phyloP scores from a whole-genome alignment of 1,140 invertebrate species.

The Caenorhabditis tropicalis region DNA sequence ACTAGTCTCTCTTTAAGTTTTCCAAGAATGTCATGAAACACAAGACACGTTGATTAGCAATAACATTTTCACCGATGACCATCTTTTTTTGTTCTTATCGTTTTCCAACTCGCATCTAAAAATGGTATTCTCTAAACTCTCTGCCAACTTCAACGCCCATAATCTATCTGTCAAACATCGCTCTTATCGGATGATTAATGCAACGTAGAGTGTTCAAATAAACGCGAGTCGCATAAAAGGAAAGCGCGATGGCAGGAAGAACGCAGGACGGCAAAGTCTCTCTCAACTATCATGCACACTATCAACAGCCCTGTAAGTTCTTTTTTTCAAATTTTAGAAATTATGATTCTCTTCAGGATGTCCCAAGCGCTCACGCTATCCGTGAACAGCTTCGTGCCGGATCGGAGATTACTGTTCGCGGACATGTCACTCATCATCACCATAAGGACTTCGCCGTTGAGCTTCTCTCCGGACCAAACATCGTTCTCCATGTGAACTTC shows the following conservation, averaged over 20 bases:
- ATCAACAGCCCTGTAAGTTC: constrained; percentile 44
- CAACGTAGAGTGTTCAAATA: constrained; percentile 34
- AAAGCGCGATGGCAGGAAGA: background rate
- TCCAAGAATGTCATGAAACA: background rate
- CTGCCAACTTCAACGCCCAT: background rate
- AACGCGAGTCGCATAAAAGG: constrained; percentile 20
- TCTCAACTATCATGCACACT: constrained; percentile 37
- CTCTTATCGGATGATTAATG: constrained; percentile 36
- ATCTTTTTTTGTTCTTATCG: constrained; percentile 3
- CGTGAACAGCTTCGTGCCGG: constrained; percentile 45
- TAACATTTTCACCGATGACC: background rate
- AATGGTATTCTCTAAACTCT: background rate
- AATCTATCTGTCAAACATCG: constrained; percentile 42
- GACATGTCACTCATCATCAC: constrained; percentile 46
- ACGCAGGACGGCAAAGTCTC: constrained; percentile 13
- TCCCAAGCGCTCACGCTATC: constrained; percentile 47
- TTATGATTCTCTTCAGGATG: background rate
- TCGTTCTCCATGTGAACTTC: constrained; percentile 55
- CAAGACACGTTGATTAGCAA: background rate
- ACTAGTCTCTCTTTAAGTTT: background rate
- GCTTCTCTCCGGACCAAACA: constrained; percentile 53
- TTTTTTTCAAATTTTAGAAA: background rate
- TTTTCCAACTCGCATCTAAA: background rate
- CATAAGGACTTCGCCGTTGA: constrained; percentile 54
- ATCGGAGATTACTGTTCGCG: constrained; percentile 48